Conservation (phyloP, 1,140 invertebrate genomes). For the Ooceraea biroi region DNA sequence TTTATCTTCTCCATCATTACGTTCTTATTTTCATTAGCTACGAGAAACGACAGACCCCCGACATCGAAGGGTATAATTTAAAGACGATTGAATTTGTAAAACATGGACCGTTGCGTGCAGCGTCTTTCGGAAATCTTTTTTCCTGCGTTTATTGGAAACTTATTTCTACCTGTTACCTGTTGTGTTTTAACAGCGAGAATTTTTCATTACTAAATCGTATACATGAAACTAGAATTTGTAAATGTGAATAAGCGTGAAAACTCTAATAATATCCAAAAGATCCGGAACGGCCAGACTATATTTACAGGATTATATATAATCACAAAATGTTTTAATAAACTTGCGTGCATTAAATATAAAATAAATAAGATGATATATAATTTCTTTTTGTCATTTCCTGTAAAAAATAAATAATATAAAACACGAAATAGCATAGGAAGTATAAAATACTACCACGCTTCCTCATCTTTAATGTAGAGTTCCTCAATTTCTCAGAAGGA, state of each 20-base stretch:
- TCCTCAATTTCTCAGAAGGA: neutral
- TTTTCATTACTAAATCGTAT: constrained; percentile 8
- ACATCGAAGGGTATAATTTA: constrained; percentile 72
- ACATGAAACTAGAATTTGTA: neutral
- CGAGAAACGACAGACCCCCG: constrained; percentile 40
- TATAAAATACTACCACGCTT: neutral
- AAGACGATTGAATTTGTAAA: constrained; percentile 63
- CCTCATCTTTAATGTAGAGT: neutral
- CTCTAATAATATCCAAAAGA: too few species aligned
- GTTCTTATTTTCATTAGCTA: constrained; percentile 62
- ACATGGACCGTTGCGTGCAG: constrained; percentile 50
- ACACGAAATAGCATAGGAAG: neutral
- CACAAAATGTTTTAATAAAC: too few species aligned
- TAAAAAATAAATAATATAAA: neutral
- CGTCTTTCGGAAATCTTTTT: constrained; percentile 27
- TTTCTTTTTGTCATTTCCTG: neutral
- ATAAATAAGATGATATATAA: neutral
- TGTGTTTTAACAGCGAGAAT: neutral
- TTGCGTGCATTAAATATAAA: neutral
- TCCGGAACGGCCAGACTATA: too few species aligned
- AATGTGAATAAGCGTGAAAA: neutral
- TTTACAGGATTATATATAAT: too few species aligned
- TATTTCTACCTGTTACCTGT: constrained; percentile 16
- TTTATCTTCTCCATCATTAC: constrained; percentile 64
- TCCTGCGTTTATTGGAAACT: neutral